Evolutionary conservation across 2,888 invertebrate species (phyloP).

Genomic region (Microplitis manilae): DNA sequence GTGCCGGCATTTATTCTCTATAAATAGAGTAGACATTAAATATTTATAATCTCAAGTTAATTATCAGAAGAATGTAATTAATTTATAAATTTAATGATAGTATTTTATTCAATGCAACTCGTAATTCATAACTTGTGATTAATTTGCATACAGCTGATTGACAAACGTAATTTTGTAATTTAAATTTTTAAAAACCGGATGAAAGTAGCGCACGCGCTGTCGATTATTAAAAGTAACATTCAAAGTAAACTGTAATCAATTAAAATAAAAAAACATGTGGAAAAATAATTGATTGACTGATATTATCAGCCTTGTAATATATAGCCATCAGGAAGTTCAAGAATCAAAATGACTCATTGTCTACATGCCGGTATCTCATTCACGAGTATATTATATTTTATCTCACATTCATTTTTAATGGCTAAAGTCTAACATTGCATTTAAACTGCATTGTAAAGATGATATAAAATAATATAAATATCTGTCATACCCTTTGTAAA

Average conservation of each 20-base stretch:
- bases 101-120: too few species aligned
- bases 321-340: conserved; percentile 36
- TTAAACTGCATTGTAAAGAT: background rate
- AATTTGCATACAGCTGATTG: background rate
- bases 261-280: background rate
- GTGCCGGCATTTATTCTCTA: too few species aligned
- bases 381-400: background rate
- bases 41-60: too few species aligned
- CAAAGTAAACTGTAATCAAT: background rate
- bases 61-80: too few species aligned
- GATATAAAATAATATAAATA: conserved; percentile 60
- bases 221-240: too few species aligned
- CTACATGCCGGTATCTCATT: conserved; percentile 9
- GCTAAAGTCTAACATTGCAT: background rate
- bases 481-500: conserved; percentile 78
- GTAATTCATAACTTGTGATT: background rate
- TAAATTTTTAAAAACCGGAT: background rate
- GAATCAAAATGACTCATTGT: conserved; percentile 46
- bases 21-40: too few species aligned
- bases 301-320: conserved; percentile 10
- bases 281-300: conserved; percentile 41
- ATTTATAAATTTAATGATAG: too few species aligned
- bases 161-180: background rate
- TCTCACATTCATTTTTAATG: background rate
- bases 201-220: too few species aligned